Evolutionary conservation across 2,888 invertebrate species (phyloP), one percentile per base, ranked within the genome.

Genomic region (Clanis bilineata): DNA sequence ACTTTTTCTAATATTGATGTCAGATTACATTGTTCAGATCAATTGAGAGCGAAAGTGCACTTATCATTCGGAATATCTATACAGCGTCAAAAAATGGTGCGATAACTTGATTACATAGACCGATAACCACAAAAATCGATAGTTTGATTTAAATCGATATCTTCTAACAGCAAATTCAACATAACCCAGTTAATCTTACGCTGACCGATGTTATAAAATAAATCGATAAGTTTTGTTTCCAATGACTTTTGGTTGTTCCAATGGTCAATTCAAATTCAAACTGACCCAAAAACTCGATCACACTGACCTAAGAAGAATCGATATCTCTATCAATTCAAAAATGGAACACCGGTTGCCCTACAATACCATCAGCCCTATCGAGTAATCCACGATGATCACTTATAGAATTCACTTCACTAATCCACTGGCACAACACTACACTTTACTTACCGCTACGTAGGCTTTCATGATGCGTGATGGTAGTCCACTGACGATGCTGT

Each of bases 391-490:
- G 28, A 51, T 18, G 44, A 51, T 51, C 51, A 51, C 47, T 6
- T n/a, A 51, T 39, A 18, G 15, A 39, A 23, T 36, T 38, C 47
- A 47, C 39, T 58, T 47, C 47, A 38, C 18, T 23, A 47, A 38
- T 47, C 38, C 58, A 58, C 58, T 58, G 39, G 47, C 58, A 58
- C 58, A 38, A 47, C 58, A 58, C 74, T 69, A 67, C 85, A 85
- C 88, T 84, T 70, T 76, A 92, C 91, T 92, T 90, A 92, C 92
- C 92, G 92, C 91, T 86, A 89, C 88, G 88, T 90, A 92, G 89
- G 90, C 86, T 86, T 86, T 92, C 92, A 92, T 92, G 88, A 65
- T 91, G 90, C 79, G 82, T 87, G 83, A 83, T 86, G 85, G 82
- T 86, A 85, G 87, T 88, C 88, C 89, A 90, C 89, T 86, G 72